phyloP scores from a whole-genome alignment of 2,888 invertebrate species.

The Lycocerus yunnanus region DNA sequence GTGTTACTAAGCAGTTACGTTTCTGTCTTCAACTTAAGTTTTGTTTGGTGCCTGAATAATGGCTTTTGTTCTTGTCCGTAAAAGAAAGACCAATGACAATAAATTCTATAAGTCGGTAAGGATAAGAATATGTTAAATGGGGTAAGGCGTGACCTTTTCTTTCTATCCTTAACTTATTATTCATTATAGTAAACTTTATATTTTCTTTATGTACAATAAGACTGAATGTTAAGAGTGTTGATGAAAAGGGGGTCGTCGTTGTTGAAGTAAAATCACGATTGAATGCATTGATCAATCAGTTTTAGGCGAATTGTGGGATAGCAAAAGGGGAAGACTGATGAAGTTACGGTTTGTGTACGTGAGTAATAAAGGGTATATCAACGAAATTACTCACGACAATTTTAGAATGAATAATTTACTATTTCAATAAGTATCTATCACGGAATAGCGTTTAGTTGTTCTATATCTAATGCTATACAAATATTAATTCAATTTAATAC shows the following conservation, averaged over 20 bases:
- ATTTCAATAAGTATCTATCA: conserved; percentile 13
- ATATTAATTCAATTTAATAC: not conserved
- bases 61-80: conserved; percentile 35
- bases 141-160: conserved; percentile 15
- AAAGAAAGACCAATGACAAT: conserved; percentile 37
- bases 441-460: conserved; percentile 9
- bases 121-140: conserved; percentile 37
- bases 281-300: conserved; percentile 20
- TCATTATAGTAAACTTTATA: conserved; percentile 21
- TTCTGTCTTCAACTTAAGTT: conserved; percentile 31
- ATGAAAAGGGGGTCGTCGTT: conserved; percentile 7
- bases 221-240: conserved; percentile 7
- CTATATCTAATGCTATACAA: conserved; percentile 6
- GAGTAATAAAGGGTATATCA: conserved; percentile 16
- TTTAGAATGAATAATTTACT: conserved; percentile 15
- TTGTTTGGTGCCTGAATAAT: conserved; percentile 37
- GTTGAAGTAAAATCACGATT: conserved; percentile 7
- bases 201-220: conserved; percentile 14
- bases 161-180: conserved; percentile 13
- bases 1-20: conserved; percentile 36
- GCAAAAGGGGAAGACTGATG: conserved; percentile 18
- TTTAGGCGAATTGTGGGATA: conserved; percentile 12
- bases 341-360: conserved; percentile 23
- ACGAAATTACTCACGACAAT: conserved; percentile 15
- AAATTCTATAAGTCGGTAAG: conserved; percentile 36